Evolutionary conservation across 2,113 vertebrate genomes (phyloP), one percentile per base, ranked within the genome.

Genomic region (Manacus vitellinus): DNA sequence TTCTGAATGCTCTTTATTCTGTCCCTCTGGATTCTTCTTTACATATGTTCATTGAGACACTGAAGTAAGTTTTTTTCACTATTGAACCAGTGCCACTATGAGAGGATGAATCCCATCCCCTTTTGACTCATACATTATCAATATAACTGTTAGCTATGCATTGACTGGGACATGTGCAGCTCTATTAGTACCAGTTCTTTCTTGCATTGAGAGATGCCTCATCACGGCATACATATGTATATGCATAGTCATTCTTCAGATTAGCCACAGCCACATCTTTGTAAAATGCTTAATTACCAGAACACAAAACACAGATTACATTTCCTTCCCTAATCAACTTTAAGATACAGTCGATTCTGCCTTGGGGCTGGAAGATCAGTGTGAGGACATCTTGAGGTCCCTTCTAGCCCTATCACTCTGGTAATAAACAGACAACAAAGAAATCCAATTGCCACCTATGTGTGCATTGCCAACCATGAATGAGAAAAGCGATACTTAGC

Each of bases 191-290:
- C 90, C 18, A 59, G 61, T 78, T 71, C 65, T 75, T 92, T 88
- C 75, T 84, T 84, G 52, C 68, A 88, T 10, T 78, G 85, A 92
- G 79, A 81, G 56, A 96, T 92, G 91, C 79, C 44, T 93, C 85
- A 89, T 90, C 83, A 91, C 4, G 0, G 72, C 72, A 88, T 86
- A 74, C 88, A 88, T 84, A 92, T 94, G 95, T 95, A 90, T 95
- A 95, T 93, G 96, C 94, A 94, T 65, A 93, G 88, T 90, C 92
- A 92, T 94, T 96, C 94, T 94, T 95, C 93, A 95, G 87, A 94
- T 95, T 95, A 96, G 72, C 92, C 67, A 93, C 72, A 96, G 90
- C 47, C 90, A 92, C 83, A 96, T 94, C 85, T 95, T 91, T 94
- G 63, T 95, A 92, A 96, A 96, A 95, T 75, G 73, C 73, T 95